Evolutionary conservation across 1,140 invertebrate genomes (phyloP).

Genomic region (Reticulitermes speratus): DNA sequence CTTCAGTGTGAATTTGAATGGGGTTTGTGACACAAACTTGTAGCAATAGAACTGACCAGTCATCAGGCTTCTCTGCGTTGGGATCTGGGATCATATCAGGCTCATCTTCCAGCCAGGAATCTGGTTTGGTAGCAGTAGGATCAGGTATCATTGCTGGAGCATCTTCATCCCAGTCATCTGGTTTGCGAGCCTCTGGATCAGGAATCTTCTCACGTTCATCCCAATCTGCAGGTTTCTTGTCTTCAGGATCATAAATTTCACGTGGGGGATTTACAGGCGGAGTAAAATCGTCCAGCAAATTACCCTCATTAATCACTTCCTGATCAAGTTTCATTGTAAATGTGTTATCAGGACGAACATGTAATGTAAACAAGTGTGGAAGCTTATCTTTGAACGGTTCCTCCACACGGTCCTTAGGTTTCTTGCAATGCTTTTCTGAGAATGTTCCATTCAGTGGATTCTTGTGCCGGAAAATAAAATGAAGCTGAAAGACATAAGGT

Average conservation of each 20-base stretch:
- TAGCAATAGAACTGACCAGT: conserved; percentile 65
- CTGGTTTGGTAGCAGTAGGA: conserved; percentile 81
- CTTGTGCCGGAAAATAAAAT: conserved; percentile 96
- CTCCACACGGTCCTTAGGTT: conserved; percentile 80
- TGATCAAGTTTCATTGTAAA: conserved; percentile 71
- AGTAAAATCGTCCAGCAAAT: conserved; percentile 82
- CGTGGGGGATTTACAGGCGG: conserved; percentile 93
- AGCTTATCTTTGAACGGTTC: conserved; percentile 92
- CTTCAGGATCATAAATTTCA: conserved; percentile 93
- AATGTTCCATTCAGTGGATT: conserved; percentile 90
- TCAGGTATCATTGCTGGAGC: conserved; percentile 89
- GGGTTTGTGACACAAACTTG: too few species aligned
- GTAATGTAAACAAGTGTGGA: conserved; percentile 92
- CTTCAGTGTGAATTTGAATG: too few species aligned
- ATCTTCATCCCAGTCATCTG: conserved; percentile 94
- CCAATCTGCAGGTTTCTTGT: conserved; percentile 91
- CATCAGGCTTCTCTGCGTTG: conserved; percentile 81
- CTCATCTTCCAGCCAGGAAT: conserved; percentile 94
- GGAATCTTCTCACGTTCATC: conserved; percentile 96
- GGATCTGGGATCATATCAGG: conserved; percentile 85
- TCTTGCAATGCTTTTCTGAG: conserved; percentile 90
- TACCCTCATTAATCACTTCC: conserved; percentile 79
- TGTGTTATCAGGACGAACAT: conserved; percentile 85
- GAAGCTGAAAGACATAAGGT: conserved; percentile 60
- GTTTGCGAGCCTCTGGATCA: conserved; percentile 83